Evolutionary conservation across 2,888 invertebrate genomes (phyloP).

Genomic region (Cylloceria caligata): DNA sequence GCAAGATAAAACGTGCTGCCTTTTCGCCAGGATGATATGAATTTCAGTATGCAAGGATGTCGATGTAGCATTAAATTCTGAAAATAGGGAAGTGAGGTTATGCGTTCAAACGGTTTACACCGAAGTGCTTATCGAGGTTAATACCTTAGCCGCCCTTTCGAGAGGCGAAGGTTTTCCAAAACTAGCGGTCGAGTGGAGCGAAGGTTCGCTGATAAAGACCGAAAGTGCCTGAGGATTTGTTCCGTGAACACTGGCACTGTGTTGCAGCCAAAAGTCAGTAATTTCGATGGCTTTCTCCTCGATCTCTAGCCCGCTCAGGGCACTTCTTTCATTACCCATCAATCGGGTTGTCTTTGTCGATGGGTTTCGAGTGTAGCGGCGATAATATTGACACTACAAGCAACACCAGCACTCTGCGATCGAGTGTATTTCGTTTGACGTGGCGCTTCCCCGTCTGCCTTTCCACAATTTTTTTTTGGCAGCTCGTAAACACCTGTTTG

Average conservation of each 20-base stretch:
- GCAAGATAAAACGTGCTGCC: slow-evolving; percentile 91
- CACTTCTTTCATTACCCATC: slow-evolving; percentile 92
- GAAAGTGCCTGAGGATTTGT: slow-evolving; percentile 88
- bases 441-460: not conserved
- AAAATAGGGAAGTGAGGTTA: slow-evolving; percentile 60
- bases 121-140: not conserved
- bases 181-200: slow-evolving; percentile 85
- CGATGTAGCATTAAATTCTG: slow-evolving; percentile 94
- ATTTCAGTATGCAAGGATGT: slow-evolving; percentile 94
- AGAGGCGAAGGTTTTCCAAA: slow-evolving; percentile 87
- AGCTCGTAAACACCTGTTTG: slow-evolving; percentile 57
- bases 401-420: not conserved
- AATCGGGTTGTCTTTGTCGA: slow-evolving; percentile 51
- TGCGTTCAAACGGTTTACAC: not conserved
- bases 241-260: slow-evolving; percentile 87
- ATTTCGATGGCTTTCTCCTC: slow-evolving; percentile 91
- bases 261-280: slow-evolving; percentile 92
- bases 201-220: slow-evolving; percentile 90
- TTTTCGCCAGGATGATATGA: slow-evolving; percentile 92
- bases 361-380: not conserved
- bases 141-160: slow-evolving; percentile 91
- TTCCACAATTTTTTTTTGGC: slow-evolving; percentile 11
- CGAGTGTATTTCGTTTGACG: not conserved
- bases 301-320: slow-evolving; percentile 90
- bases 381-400: not conserved